Evolutionary conservation across 2,797 vertebrate genomes (phyloP).

Genomic region (Nyctalus aviator): DNA sequence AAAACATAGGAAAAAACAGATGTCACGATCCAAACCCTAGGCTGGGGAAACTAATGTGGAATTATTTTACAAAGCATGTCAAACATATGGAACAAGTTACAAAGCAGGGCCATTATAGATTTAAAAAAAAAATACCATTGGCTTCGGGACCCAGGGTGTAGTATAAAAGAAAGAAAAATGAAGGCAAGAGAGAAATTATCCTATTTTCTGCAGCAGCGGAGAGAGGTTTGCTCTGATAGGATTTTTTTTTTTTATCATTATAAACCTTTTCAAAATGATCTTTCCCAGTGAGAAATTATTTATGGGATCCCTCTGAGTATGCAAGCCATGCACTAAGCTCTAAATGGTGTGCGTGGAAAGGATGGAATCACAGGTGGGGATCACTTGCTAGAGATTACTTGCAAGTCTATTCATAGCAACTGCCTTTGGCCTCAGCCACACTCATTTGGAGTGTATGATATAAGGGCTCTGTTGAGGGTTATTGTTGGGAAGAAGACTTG

Average conservation of each 20-base stretch:
- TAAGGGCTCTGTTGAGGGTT: background rate
- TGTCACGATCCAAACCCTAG: slow-evolving; percentile 45
- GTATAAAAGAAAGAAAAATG: slow-evolving; percentile 36
- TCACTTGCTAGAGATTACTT: slow-evolving; percentile 20
- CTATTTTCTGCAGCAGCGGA: background rate
- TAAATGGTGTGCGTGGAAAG: background rate
- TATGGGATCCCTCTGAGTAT: background rate
- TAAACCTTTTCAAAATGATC: background rate
- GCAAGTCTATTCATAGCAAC: background rate
- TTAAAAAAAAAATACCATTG: background rate
- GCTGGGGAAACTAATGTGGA: slow-evolving; percentile 48
- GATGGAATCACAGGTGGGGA: background rate
- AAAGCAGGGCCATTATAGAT: slow-evolving; percentile 43
- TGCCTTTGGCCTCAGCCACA: background rate
- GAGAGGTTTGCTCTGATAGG: background rate
- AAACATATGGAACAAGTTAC: slow-evolving; percentile 66
- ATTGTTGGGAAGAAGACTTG: background rate
- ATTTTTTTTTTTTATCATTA: background rate
- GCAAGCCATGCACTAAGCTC: background rate
- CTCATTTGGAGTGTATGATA: background rate
- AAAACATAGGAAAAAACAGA: slow-evolving; percentile 59
- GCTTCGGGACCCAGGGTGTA: slow-evolving; percentile 28
- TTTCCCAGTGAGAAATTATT: background rate
- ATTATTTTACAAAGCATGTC: slow-evolving; percentile 57
- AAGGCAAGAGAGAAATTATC: background rate